Evolutionary conservation across 2,888 invertebrate genomes (phyloP), one percentile per base, ranked within the genome.

Genomic region (Ophonus ardosiacus): DNA sequence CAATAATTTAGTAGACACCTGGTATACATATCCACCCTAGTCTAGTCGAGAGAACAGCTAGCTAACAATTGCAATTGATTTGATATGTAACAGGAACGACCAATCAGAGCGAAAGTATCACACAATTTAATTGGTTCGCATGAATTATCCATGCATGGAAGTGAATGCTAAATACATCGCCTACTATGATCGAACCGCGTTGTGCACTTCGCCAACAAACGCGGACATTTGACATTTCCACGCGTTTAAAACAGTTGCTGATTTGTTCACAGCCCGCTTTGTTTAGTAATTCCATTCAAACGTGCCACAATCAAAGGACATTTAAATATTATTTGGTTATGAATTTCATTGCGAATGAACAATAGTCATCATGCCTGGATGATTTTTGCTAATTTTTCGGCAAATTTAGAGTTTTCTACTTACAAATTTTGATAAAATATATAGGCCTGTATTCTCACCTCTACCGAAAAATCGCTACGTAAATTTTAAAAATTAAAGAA

Each of bases 321-420:
- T 74, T 74, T 74, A 7, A 74, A 74, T 74, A 74, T 74, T 74
- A 74, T 68, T 68, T 68, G 68, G 68, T 68, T 68, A 68, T 68
- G 68, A 68, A 68, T 15, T 38, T 31, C 31, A 38, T 21, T 59
- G n/a, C 24, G 24, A 63, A 24, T 24, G 24, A 63, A 63, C 63
- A 63, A 68, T 38, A 15, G 38, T 15, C 15, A 68, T 68, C 68
- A 68, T 68, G 68, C 68, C 4, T 68, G 68, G 24, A 68, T 68
- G n/a, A n/a, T 31, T 38, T 38, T 31, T 68, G n/a, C 31, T 38
- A 38, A 15, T 68, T 68, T 68, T 68, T 68, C n/a, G 4, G 43
- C 1, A 31, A 4, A 31, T 31, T 31, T 51, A 13, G 0, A 51
- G 13, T 0, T 51, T 51, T 51, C 43, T 51, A 31, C 31, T 31